phyloP scores from a whole-genome alignment of 2,113 vertebrate species.

The Platichthys flesus region DNA sequence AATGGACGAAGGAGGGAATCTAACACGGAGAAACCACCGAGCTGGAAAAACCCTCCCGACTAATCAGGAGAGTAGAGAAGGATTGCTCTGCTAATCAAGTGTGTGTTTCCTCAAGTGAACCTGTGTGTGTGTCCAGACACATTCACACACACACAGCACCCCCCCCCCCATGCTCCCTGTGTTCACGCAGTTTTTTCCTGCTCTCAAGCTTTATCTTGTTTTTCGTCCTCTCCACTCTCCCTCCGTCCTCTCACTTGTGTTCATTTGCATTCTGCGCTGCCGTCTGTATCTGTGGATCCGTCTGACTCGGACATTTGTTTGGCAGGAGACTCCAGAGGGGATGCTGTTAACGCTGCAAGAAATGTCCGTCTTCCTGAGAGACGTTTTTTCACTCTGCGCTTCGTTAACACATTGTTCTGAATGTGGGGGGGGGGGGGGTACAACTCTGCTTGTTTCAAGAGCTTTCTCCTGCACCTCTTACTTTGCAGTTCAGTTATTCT shows the following conservation, averaged over 20 bases:
- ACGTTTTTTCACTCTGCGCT: neutral
- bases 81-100: slow-evolving; percentile 58
- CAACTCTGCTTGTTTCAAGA: neutral
- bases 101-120: slow-evolving; percentile 28
- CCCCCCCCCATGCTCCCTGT: slow-evolving; percentile 31
- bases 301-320: slow-evolving; percentile 62
- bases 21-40: slow-evolving; percentile 43
- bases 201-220: slow-evolving; percentile 33
- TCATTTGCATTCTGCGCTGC: slow-evolving; percentile 65
- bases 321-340: slow-evolving; percentile 30
- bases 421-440: too few relatives aligned
- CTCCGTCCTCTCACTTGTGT: slow-evolving; percentile 21
- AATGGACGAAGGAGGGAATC: slow-evolving; percentile 40
- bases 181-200: slow-evolving; percentile 15
- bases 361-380: slow-evolving; percentile 24
- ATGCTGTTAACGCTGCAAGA: slow-evolving; percentile 68
- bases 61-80: slow-evolving; percentile 54
- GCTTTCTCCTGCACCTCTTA: neutral
- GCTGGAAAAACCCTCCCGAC: slow-evolving; percentile 59
- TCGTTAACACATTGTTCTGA: neutral
- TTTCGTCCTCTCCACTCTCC: slow-evolving; percentile 32
- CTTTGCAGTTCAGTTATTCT: neutral
- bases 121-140: slow-evolving; percentile 24
- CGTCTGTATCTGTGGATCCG: slow-evolving; percentile 44
- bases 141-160: slow-evolving; percentile 5